Evolutionary conservation across 2,113 vertebrate species (phyloP).

Genomic region (Perca flavescens): DNA sequence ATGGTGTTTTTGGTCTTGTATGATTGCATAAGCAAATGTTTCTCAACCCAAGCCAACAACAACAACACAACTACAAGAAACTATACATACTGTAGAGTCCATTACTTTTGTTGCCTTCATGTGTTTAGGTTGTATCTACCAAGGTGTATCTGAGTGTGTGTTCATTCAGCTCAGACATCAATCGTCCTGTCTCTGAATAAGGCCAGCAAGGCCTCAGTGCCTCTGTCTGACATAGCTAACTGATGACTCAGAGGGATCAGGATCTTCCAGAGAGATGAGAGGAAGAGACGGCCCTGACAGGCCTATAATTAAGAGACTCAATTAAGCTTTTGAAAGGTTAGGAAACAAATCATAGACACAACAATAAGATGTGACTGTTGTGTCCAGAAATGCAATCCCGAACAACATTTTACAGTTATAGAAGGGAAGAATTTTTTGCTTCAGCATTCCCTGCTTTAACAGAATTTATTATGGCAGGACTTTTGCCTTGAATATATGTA

Average conservation of each 20-base stretch:
- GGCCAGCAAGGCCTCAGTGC: conserved; percentile 68
- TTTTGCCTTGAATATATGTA: conserved; percentile 57
- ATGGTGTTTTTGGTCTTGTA: conserved; percentile 2
- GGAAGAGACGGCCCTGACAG: conserved; percentile 80
- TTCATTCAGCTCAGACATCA: conserved; percentile 68
- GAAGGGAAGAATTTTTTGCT: not conserved
- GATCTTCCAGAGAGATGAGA: conserved; percentile 81
- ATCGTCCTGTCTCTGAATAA: conserved; percentile 70
- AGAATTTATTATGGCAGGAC: conserved; percentile 41
- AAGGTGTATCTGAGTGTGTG: conserved; percentile 36
- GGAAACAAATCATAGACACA: conserved; percentile 62
- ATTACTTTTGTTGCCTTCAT: conserved; percentile 21
- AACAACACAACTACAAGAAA: conserved; percentile 23
- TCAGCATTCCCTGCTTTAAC: conserved; percentile 38
- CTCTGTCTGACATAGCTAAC: conserved; percentile 75
- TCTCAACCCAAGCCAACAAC: conserved; percentile 21
- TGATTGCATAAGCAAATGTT: conserved; percentile 24
- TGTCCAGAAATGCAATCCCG: conserved; percentile 44
- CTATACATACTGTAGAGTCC: not conserved
- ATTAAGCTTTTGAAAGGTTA: conserved; percentile 84
- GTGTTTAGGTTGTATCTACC: conserved; percentile 39
- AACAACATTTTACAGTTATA: not conserved
- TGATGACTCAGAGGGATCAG: conserved; percentile 83
- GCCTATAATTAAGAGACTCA: conserved; percentile 86
- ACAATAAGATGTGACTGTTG: conserved; percentile 31